A percentile compares a stretch with the other conserved stretches of the same genome.
Conservation (phyloP, 1,140 invertebrate genomes). For the Cataglyphis hispanica region DNA sequence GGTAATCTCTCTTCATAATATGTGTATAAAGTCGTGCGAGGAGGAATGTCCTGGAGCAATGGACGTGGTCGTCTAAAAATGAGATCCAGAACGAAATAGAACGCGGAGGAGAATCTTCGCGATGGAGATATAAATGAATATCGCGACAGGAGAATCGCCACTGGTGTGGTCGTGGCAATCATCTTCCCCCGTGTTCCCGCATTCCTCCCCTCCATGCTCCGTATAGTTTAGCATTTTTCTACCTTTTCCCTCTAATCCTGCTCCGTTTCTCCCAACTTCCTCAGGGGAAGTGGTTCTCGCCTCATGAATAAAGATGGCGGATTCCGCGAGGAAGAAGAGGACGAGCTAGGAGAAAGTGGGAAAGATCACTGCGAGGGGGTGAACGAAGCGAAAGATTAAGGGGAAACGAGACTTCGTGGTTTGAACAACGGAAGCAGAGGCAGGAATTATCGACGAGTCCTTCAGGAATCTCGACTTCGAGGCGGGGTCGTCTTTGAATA, state of each 20-base stretch:
- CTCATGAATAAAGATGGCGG: slow-evolving; percentile 71
- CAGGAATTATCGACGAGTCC: slow-evolving; percentile 65
- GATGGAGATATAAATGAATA: slow-evolving; percentile 59
- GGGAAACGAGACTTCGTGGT: slow-evolving; percentile 33
- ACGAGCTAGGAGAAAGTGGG: slow-evolving; percentile 25
- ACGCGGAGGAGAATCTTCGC: slow-evolving; percentile 24
- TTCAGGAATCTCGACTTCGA: slow-evolving; percentile 41
- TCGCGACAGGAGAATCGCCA: slow-evolving; percentile 55
- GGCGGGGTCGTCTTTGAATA: slow-evolving; percentile 56
- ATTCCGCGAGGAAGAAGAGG: slow-evolving; percentile 52
- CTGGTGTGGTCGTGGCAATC: slow-evolving; percentile 53
- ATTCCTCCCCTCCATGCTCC: slow-evolving; percentile 15
- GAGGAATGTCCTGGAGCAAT: not conserved
- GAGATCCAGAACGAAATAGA: not conserved
- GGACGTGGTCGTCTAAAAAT: too few species aligned
- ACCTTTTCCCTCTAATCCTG: not conserved
- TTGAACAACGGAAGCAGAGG: slow-evolving; percentile 48
- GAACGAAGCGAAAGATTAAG: slow-evolving; percentile 40
- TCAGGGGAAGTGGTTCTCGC: slow-evolving; percentile 38
- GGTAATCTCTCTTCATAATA: slow-evolving; percentile 53
- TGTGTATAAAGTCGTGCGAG: not conserved
- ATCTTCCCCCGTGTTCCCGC: slow-evolving; percentile 25
- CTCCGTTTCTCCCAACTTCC: slow-evolving; percentile 16
- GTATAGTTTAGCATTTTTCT: slow-evolving; percentile 65
- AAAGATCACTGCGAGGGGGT: slow-evolving; percentile 2